phyloP scores from a whole-genome alignment of 2,888 invertebrate species.

The Acanthosepion esculentum region DNA sequence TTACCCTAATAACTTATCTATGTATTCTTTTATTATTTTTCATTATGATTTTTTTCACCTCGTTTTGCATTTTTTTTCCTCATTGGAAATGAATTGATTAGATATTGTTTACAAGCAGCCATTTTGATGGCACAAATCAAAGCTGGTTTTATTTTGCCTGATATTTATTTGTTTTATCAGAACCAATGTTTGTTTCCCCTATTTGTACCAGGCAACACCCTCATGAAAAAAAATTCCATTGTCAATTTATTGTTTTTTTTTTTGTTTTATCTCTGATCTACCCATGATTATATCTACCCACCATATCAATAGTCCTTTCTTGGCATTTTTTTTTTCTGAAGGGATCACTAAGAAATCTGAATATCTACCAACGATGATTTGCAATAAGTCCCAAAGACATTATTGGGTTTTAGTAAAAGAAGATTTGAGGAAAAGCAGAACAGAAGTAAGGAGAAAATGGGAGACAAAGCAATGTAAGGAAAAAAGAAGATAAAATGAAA shows the following conservation, averaged over 20 bases:
- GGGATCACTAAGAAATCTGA: neutral
- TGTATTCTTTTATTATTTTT: neutral
- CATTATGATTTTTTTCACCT: neutral
- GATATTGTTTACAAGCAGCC: slow-evolving; percentile 9
- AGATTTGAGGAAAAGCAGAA: neutral
- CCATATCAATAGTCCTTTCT: neutral
- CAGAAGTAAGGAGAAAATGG: neutral
- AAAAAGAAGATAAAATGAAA: neutral
- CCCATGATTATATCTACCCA: neutral
- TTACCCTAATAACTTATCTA: slow-evolving; percentile 12
- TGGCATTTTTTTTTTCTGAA: neutral
- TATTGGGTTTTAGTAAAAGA: neutral
- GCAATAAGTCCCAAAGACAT: neutral
- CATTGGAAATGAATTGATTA: slow-evolving; percentile 33
- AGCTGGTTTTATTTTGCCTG: neutral
- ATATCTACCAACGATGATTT: slow-evolving; percentile 4
- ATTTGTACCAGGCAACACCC: slow-evolving; percentile 17
- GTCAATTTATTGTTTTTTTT: neutral
- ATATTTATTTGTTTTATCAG: neutral
- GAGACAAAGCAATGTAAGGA: neutral
- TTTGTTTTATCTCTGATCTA: neutral
- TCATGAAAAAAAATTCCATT: neutral
- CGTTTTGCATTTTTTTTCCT: neutral
- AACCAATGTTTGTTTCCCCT: neutral
- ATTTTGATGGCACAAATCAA: slow-evolving; percentile 33